Base-by-base conservation (phyloP, 2,888 invertebrate genomes). In the Tiliacea citrago region DNA sequence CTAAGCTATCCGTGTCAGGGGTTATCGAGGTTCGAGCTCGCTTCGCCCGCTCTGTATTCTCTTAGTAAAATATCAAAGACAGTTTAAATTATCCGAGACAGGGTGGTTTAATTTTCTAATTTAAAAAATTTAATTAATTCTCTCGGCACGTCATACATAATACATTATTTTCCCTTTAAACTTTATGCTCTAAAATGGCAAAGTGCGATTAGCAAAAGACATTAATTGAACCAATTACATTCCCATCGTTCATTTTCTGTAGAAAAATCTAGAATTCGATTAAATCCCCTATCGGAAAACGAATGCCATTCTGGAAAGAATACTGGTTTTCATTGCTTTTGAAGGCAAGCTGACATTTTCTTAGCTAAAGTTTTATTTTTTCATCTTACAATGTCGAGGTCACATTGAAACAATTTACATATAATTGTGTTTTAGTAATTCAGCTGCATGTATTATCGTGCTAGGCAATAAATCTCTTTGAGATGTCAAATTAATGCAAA, bases 351-450 rank as follows among this genome's bases (percentile, higher is more conserved):
- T 24, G 9, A 58, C 3, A 42, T 72, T 65, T 51, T 67, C 21
- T 53, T 55, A 21, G 9, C 24, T 35, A 9, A 68, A 60, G 42
- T 12, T 42, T 58, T 1, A 16, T 67, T 68, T 82, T 18, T 65
- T 49, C 18, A 49, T 21, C 42, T 57, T 16, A 9, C 21, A 67
- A 65, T 39, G 51, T 49, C 2, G 16, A 65, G 66, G 53, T 67
- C 42, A 82, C 68, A 77, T 70, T 82, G 29, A 29, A 58, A 67
- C 2, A 57, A 60, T 81, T 67, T 65, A 51, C 51, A 29, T 67
- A 55, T 67, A 55, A 69, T 60, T 55, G 1, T 58, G 0, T 55
- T 68, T 68, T 24, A 6, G 39, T 51, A 51, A 53, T 66, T 61
- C 12, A 39, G 21, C 49, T 74, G 24, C 16, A 55, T 74, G 57